phyloP scores from a whole-genome alignment of 2,113 vertebrate genomes.

The Mirounga angustirostris region DNA sequence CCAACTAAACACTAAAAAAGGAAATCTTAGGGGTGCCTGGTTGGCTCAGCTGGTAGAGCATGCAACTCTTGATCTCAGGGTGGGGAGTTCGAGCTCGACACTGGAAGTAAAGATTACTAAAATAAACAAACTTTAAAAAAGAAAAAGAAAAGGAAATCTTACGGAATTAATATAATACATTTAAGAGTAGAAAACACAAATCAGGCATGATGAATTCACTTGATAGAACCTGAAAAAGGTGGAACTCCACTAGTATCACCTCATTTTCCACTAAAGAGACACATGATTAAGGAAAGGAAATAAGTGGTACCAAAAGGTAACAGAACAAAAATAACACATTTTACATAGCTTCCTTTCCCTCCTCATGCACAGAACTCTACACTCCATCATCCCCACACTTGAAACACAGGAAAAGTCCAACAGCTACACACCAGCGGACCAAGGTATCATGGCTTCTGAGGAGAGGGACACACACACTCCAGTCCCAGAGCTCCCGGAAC shows the following conservation, averaged over 20 bases:
- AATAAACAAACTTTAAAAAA: background rate
- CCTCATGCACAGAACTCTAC: background rate
- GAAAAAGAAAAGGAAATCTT: conserved; percentile 32
- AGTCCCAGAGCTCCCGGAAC: conserved; percentile 96
- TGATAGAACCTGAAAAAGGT: background rate
- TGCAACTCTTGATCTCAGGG: background rate
- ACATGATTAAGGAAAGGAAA: background rate
- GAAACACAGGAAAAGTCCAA: background rate
- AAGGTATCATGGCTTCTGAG: conserved; percentile 96
- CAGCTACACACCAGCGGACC: conserved; percentile 93
- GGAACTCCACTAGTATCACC: background rate
- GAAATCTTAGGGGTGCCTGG: background rate
- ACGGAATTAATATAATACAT: background rate
- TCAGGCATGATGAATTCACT: conserved; percentile 23
- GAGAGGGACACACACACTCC: conserved; percentile 97
- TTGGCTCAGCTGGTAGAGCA: background rate
- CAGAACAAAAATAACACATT: conserved; percentile 21
- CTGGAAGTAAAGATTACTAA: background rate
- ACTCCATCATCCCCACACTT: background rate
- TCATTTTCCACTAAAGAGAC: background rate
- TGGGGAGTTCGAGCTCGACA: background rate
- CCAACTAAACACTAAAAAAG: background rate
- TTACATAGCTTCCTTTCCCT: background rate
- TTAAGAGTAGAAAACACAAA: conserved; percentile 45
- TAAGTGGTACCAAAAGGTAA: background rate